These are phyloP conservation scores for Halesus radiatus DNA, from an alignment of 1,140 invertebrate species.

Conservation along the genomic window DNA sequence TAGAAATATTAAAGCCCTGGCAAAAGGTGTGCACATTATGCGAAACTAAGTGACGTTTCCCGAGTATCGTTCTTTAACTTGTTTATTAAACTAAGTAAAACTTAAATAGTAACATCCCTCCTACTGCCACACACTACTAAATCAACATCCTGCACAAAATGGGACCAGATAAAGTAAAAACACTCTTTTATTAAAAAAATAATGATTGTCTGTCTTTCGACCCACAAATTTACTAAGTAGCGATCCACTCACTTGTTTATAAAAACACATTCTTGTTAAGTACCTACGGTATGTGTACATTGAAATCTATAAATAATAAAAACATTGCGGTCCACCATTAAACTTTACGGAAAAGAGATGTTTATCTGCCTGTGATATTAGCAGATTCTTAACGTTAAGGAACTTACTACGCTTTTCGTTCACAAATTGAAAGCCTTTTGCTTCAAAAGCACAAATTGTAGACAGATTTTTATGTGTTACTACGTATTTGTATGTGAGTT, in stretches of 20 bases:
- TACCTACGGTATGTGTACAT: slow-evolving; percentile 46
- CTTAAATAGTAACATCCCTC: too few species aligned
- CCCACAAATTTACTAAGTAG: slow-evolving; percentile 29
- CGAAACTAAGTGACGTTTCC: too few species aligned
- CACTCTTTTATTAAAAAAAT: slow-evolving; percentile 43
- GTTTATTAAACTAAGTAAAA: too few species aligned
- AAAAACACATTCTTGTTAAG: slow-evolving; percentile 43
- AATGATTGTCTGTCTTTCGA: slow-evolving; percentile 43
- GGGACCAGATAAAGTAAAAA: slow-evolving; percentile 52
- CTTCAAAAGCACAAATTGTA: slow-evolving; percentile 40
- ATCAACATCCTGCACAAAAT: slow-evolving; percentile 48
- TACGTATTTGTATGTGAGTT: slow-evolving; percentile 23
- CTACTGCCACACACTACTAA: not conserved
- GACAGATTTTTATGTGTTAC: slow-evolving; percentile 34
- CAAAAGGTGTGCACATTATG: too few species aligned
- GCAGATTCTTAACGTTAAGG: slow-evolving; percentile 54
- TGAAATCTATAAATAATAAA: slow-evolving; percentile 48
- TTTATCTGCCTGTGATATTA: slow-evolving; percentile 58
- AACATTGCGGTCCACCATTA: slow-evolving; percentile 54
- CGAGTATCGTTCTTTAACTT: too few species aligned
- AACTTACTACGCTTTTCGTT: slow-evolving; percentile 40
- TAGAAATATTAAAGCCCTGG: too few species aligned
- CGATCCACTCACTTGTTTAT: slow-evolving; percentile 39
- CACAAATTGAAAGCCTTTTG: slow-evolving; percentile 35
- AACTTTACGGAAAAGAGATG: slow-evolving; percentile 53